Percentiles rank a stretch among this genome's conserved stretches.
Conservation (phyloP, 2,888 invertebrate species). For the Drosophila fungiperda region DNA sequence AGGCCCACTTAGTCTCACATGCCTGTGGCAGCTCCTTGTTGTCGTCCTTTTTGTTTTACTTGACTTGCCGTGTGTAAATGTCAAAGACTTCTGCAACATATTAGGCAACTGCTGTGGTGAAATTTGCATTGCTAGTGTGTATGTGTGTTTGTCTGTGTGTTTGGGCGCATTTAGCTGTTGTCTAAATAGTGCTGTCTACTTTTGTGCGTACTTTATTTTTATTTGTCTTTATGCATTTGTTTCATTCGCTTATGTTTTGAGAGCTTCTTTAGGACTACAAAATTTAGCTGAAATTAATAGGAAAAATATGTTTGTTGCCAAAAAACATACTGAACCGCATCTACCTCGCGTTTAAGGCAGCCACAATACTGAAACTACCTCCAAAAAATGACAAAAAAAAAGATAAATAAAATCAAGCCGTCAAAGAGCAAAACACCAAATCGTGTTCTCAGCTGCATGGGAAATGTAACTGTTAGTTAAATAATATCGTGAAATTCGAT, state of each 20-base stretch:
- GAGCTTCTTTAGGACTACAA: conserved; percentile 23
- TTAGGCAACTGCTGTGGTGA: conserved; percentile 31
- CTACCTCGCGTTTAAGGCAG: conserved; percentile 67
- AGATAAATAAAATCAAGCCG: conserved; percentile 9
- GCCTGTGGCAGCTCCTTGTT: conserved; percentile 36
- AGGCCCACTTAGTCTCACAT: conserved; percentile 35
- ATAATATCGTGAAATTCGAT: conserved; percentile 5
- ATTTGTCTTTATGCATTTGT: conserved; percentile 13
- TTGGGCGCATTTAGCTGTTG: conserved; percentile 4
- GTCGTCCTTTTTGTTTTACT: conserved; percentile 30
- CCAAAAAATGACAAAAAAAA: conserved; percentile 25
- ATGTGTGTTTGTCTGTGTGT: neutral
- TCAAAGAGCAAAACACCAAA: conserved; percentile 35
- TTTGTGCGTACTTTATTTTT: conserved; percentile 37
- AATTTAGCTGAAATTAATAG: conserved; percentile 34
- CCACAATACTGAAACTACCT: conserved; percentile 68
- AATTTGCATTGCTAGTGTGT: conserved; percentile 36
- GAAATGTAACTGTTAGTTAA: conserved; percentile 53
- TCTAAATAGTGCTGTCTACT: conserved; percentile 51
- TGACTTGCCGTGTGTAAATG: conserved; percentile 37
- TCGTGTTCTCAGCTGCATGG: conserved; percentile 58
- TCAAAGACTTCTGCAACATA: conserved; percentile 57
- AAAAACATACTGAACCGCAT: conserved; percentile 48
- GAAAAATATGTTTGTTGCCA: conserved; percentile 31
- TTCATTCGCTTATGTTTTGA: conserved; percentile 23